Percentiles rank a stretch among this genome's conserved stretches.
Conservation (phyloP, 2,888 invertebrate genomes). For the Acrobeloides nanus region DNA sequence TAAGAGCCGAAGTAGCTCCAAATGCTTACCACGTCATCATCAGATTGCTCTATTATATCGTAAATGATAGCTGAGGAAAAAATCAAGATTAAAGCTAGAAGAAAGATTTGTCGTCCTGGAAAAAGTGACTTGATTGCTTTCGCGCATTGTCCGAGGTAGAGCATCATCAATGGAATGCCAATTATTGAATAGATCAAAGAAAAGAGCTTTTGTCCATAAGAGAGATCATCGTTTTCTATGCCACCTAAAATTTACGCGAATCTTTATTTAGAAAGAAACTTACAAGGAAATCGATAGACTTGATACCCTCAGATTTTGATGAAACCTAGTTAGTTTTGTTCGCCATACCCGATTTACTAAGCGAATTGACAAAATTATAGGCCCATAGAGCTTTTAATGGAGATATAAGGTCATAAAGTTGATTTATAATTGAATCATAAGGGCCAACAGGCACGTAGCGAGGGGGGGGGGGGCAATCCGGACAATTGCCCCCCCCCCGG, state of each 20-base stretch:
- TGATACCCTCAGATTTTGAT: too few species aligned
- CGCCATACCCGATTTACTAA: too few species aligned
- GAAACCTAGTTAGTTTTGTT: too few species aligned
- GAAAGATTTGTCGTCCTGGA: conserved; percentile 22
- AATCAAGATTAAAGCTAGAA: conserved; percentile 28
- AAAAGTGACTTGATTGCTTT: conserved; percentile 25
- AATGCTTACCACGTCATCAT: conserved; percentile 37
- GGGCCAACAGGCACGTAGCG: too few species aligned
- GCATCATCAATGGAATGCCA: conserved; percentile 29
- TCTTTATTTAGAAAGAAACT: conserved; percentile 5
- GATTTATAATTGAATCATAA: too few species aligned
- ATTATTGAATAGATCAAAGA: conserved; percentile 38
- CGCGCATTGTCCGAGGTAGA: conserved; percentile 30
- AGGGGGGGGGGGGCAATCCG: too few species aligned
- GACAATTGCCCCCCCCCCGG: too few species aligned
- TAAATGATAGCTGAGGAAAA: conserved; percentile 38
- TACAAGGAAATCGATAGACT: not conserved
- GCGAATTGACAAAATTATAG: too few species aligned
- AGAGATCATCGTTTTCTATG: conserved; percentile 38
- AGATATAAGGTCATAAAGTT: too few species aligned
- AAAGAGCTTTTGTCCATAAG: conserved; percentile 35
- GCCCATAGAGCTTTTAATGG: too few species aligned
- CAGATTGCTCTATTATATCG: conserved; percentile 41
- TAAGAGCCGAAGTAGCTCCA: not conserved
- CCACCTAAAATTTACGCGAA: conserved; percentile 27